A percentile compares a stretch with the other conserved stretches of the same genome.
Evolutionary conservation across 1,140 invertebrate species (phyloP).

Genomic region (Brachionus calyciflorus): DNA sequence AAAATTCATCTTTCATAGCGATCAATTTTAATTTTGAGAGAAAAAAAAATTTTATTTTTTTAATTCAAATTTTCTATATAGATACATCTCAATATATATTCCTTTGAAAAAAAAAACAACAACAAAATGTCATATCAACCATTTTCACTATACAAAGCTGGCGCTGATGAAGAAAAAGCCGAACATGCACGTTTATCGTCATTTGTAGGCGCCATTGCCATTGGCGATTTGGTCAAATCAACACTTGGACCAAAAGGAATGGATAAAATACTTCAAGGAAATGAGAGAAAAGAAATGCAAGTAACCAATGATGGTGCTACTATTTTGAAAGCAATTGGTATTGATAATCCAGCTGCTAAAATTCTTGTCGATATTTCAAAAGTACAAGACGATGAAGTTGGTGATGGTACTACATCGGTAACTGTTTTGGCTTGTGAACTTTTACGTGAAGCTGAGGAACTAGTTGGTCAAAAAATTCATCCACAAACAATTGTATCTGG

Average conservation of each 20-base stretch:
- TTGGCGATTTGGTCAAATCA: conserved; percentile 95
- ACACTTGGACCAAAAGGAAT: conserved; percentile 98
- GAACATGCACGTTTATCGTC: conserved; percentile 91
- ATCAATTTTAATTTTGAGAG: no score
- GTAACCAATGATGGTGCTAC: conserved; percentile 99
- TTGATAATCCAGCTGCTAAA: conserved; percentile 98
- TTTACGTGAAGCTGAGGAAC: conserved; percentile 86
- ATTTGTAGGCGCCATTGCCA: conserved; percentile 95
- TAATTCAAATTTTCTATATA: no score
- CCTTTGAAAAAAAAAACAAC: neutral
- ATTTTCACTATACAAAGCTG: conserved; percentile 84
- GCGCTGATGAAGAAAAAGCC: conserved; percentile 94
- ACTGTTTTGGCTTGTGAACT: conserved; percentile 93
- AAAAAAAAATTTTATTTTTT: neutral
- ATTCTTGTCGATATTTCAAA: conserved; percentile 95
- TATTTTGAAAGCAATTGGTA: conserved; percentile 90
- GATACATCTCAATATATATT: no score
- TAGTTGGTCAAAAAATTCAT: conserved; percentile 90
- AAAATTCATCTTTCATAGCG: no score
- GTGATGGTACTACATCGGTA: conserved; percentile 98
- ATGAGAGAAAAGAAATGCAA: conserved; percentile 77
- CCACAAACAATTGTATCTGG: conserved; percentile 96
- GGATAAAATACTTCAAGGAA: conserved; percentile 93
- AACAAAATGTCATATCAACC: conserved; percentile 69
- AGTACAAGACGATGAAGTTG: conserved; percentile 98